A percentile compares a stretch with the other conserved stretches of the same genome.
Conservation (phyloP, 2,113 vertebrate species). For the Planiliza haematocheilus region DNA sequence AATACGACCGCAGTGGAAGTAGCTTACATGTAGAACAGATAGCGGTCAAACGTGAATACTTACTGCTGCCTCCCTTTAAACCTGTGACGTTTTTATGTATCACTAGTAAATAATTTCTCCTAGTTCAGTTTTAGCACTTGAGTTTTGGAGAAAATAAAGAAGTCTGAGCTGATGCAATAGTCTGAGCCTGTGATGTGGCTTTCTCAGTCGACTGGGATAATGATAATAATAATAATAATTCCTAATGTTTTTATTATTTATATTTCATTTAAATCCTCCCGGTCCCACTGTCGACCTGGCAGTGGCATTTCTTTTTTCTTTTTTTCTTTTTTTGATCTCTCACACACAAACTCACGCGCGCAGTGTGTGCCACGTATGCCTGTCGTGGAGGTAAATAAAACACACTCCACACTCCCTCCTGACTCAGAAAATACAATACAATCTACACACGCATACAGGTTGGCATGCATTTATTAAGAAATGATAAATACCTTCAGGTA, state of each 20-base stretch:
- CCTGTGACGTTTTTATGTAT: too few species aligned
- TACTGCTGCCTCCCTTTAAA: too few species aligned
- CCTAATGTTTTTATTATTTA: too few species aligned
- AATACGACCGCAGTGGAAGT: neutral
- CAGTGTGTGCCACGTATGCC: constrained; percentile 71
- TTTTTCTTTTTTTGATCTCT: neutral
- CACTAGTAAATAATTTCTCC: too few species aligned
- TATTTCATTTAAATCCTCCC: neutral
- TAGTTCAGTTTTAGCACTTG: too few species aligned
- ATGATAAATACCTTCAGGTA: constrained; percentile 55
- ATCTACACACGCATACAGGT: fast-evolving
- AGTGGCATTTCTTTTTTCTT: neutral
- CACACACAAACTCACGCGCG: neutral
- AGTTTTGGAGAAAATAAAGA: neutral
- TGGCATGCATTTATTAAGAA: neutral
- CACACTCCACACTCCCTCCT: fast-evolving
- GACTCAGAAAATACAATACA: too few species aligned
- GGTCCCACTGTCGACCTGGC: neutral
- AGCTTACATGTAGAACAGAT: too few species aligned
- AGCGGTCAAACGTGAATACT: too few species aligned
- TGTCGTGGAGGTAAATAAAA: constrained; percentile 20
- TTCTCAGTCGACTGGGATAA: too few species aligned
- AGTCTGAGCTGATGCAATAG: constrained; percentile 35
- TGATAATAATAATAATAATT: too few species aligned
- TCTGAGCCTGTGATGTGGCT: neutral